Evolutionary conservation across 2,888 invertebrate species (phyloP), one percentile per base, ranked within the genome.

Genomic region (Neocrepidodera transversa): DNA sequence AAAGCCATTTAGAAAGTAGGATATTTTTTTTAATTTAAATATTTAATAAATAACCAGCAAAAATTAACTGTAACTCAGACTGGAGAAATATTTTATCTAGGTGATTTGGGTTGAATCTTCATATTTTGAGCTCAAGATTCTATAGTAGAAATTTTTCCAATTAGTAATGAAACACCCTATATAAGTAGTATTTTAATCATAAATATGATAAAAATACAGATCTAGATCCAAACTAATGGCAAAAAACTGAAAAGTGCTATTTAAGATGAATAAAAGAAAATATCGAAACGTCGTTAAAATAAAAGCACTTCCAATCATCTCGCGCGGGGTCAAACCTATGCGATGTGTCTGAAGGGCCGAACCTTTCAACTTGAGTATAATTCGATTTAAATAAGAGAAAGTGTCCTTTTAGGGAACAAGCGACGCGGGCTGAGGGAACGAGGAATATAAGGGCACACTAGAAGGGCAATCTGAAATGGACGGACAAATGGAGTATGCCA

Each of bases 331-430:
- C 65, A 67, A 65, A 45, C 45, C 45, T 45, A 45, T 45, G 42
- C 16, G 42, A 16, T 42, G 45, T 50, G 40, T 66, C 62, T 36
- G 58, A 66, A 60, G 45, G 45, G 35, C 45, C 18, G 71, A 70
- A 73, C 76, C 76, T 75, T 75, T 77, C 76, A 76, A 74, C 72
- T 78, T 68, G 72, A 78, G 78, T 76, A 78, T 79, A 79, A 79
- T 79, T 77, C 78, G 76, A 79, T 79, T 79, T 79, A 78, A 79
- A 79, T 79, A 77, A 78, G 76, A 77, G 77, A 78, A 78, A 78
- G 78, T 76, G 73, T 74, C 74, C 72, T n/a, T n/a, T n/a, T n/a
- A n/a, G 26, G 38, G n/a, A n/a, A n/a, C 20, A 30, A 30, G 70
- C 71, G 68, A 68, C 68, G 72, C 52, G 66, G 69, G 66, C 60